Conservation (phyloP, 2,888 invertebrate species). For the Amphipyra berbera region DNA sequence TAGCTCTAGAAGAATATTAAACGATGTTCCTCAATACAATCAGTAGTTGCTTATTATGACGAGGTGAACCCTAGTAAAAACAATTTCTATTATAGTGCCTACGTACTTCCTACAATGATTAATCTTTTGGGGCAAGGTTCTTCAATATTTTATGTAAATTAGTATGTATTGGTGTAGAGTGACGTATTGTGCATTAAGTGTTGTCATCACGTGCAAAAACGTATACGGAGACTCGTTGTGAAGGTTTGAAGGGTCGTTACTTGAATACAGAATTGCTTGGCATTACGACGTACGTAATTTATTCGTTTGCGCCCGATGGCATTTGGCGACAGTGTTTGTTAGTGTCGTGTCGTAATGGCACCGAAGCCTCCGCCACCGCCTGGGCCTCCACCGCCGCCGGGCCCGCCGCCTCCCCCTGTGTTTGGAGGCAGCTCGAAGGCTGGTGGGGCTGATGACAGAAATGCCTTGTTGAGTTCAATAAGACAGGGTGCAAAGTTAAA, state of each 20-base stretch:
- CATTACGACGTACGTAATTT: constrained; percentile 54
- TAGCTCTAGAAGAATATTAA: constrained; percentile 48
- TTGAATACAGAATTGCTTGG: constrained; percentile 51
- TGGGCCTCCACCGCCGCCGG: constrained; percentile 91
- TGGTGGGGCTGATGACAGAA: constrained; percentile 90
- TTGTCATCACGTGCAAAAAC: constrained; percentile 76
- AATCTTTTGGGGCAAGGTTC: constrained; percentile 86
- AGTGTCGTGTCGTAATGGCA: constrained; percentile 68
- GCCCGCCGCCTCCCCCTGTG: constrained; percentile 89
- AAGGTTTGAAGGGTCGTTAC: constrained; percentile 57
- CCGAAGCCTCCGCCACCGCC: constrained; percentile 91
- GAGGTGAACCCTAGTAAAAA: constrained; percentile 78
- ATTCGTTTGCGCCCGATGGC: constrained; percentile 67
- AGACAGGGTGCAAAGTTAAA: constrained; percentile 95
- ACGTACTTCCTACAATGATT: constrained; percentile 85
- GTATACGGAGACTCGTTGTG: constrained; percentile 65
- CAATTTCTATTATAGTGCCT: constrained; percentile 77
- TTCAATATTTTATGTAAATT: constrained; percentile 84
- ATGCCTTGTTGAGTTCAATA: constrained; percentile 94
- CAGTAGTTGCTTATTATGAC: constrained; percentile 53
- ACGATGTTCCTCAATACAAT: constrained; percentile 50
- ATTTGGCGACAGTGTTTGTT: constrained; percentile 61
- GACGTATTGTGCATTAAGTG: constrained; percentile 75
- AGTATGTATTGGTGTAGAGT: constrained; percentile 77
- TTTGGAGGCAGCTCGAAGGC: constrained; percentile 83